Evolutionary conservation across 2,797 vertebrate genomes (phyloP).

Genomic region (Pseudopleuronectes americanus): DNA sequence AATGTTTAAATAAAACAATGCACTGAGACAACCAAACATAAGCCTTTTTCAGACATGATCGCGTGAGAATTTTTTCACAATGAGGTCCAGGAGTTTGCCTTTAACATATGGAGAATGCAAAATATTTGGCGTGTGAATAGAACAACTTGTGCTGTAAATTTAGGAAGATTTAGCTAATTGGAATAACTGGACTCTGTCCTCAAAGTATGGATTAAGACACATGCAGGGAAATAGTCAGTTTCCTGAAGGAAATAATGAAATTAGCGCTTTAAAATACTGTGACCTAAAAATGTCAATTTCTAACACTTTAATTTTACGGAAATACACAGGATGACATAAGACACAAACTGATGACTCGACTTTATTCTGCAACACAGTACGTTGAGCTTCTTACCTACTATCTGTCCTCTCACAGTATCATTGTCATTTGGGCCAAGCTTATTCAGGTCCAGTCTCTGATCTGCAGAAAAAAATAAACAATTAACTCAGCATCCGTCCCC

Average conservation of each 20-base stretch:
- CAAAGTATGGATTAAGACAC: not conserved
- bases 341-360: not conserved
- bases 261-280: not conserved
- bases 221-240: too few species aligned
- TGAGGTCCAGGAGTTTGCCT: too few species aligned
- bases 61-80: too few species aligned
- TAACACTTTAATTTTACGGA: too few species aligned
- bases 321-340: too few species aligned
- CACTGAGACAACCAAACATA: not conserved
- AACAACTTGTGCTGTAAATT: not conserved
- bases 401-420: constrained; percentile 96
- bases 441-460: constrained; percentile 96
- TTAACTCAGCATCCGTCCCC: not conserved
- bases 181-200: not conserved
- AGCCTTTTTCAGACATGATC: too few species aligned
- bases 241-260: not conserved
- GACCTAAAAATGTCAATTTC: not conserved
- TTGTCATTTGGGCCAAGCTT: constrained; percentile 97
- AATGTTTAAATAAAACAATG: constrained; percentile 12
- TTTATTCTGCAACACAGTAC: not conserved
- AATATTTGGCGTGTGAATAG: not conserved
- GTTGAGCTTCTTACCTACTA: constrained; percentile 89
- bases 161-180: not conserved
- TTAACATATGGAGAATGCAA: not conserved
- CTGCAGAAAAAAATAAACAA: constrained; percentile 68